Evolutionary conservation across 2,888 invertebrate genomes (phyloP).

Genomic region (Pedicia rivosa): DNA sequence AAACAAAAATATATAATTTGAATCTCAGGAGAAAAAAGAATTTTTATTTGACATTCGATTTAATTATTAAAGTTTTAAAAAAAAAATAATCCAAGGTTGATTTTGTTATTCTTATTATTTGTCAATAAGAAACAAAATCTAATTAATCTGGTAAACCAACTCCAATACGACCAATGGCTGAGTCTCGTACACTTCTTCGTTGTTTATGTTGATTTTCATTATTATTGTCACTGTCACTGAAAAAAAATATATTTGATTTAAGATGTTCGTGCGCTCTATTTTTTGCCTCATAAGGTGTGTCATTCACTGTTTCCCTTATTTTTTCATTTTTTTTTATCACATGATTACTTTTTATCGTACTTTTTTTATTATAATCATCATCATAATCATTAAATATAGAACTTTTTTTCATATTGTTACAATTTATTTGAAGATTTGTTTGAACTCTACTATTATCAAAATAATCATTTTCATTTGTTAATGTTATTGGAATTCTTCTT

Average conservation of each 20-base stretch:
- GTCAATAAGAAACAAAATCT: too few species aligned
- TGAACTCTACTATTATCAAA: too few species aligned
- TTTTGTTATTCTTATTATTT: too few species aligned
- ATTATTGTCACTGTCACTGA: constrained; percentile 9
- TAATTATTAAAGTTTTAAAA: too few species aligned
- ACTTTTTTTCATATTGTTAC: neutral
- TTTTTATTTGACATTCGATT: too few species aligned
- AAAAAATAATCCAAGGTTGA: too few species aligned
- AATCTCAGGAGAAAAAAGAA: too few species aligned
- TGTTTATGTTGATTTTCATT: constrained; percentile 2
- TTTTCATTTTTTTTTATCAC: too few species aligned
- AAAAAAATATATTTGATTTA: constrained; percentile 11
- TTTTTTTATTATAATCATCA: neutral
- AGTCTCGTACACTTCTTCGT: constrained; percentile 11
- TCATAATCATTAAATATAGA: neutral
- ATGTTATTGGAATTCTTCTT: too few species aligned
- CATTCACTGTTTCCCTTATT: too few species aligned
- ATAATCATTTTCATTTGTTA: too few species aligned
- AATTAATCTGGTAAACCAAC: constrained; percentile 12
- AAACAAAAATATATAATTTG: too few species aligned
- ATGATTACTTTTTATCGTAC: neutral
- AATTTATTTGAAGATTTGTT: neutral
- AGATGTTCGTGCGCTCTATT: constrained; percentile 10
- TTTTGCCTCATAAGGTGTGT: constrained; percentile 7
- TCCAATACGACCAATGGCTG: constrained; percentile 12